Evolutionary conservation across 2,113 vertebrate species (phyloP).

Genomic region (Phocoena phocoena): DNA sequence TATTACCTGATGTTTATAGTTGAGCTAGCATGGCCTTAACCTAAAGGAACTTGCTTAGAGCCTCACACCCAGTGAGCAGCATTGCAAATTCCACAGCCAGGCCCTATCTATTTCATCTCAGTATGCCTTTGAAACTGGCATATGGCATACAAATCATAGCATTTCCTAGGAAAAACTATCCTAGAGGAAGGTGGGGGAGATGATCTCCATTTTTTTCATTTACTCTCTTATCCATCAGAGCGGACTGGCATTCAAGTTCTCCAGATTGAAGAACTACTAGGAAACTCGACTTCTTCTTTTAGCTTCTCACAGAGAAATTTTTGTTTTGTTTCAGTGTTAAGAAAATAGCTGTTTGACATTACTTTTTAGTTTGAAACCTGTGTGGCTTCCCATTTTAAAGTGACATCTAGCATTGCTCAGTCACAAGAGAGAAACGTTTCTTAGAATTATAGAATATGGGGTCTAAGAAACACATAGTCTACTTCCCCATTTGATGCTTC

Average conservation of each 20-base stretch:
- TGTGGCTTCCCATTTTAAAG: neutral
- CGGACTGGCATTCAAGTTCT: neutral
- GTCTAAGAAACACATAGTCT: neutral
- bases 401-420: neutral
- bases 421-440: neutral
- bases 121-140: neutral
- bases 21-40: neutral
- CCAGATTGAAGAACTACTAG: neutral
- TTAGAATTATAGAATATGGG: neutral
- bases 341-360: neutral
- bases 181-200: neutral
- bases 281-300: neutral
- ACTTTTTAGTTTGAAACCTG: slow-evolving; percentile 23
- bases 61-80: neutral
- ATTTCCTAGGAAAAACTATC: neutral
- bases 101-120: neutral
- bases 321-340: neutral
- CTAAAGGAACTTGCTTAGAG: neutral
- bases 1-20: neutral
- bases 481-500: neutral
- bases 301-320: neutral
- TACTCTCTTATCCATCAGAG: neutral
- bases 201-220: neutral
- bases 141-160: neutral
- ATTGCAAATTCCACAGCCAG: neutral